Evolutionary conservation across 2,888 invertebrate species (phyloP).

Genomic region (Lysandra coridon): DNA sequence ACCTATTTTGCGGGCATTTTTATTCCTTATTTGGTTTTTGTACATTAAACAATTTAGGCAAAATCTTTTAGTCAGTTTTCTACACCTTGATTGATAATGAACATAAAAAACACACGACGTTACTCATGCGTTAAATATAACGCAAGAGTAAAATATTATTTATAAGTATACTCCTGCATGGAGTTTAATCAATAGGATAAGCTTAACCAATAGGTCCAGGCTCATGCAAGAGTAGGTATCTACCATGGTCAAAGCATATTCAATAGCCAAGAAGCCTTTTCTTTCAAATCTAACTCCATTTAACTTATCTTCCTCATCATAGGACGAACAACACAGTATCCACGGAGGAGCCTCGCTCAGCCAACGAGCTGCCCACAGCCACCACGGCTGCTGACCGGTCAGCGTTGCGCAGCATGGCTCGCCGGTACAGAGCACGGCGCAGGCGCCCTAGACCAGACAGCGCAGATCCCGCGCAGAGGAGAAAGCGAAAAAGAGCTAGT

Average conservation of each 20-base stretch:
- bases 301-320: background rate
- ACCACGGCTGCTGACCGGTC: constrained; percentile 82
- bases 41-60: no score
- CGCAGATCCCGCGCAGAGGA: constrained; percentile 68
- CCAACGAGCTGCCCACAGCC: constrained; percentile 82
- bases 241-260: background rate
- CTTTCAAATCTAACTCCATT: background rate
- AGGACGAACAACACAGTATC: constrained; percentile 61
- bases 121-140: no score
- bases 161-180: no score
- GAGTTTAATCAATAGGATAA: no score
- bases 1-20: background rate
- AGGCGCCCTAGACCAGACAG: constrained; percentile 65
- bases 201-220: no score
- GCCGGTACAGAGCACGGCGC: constrained; percentile 81
- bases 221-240: no score
- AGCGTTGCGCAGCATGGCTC: constrained; percentile 85
- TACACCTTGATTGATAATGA: no score
- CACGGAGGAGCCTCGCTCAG: constrained; percentile 73
- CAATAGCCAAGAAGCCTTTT: background rate
- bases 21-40: background rate
- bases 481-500: constrained; percentile 78
- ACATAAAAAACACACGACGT: no score
- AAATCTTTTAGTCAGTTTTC: no score
- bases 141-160: no score